A percentile compares a stretch with the other conserved stretches of the same genome.
Conservation (phyloP, 2,888 invertebrate species). For the Drosophila kanekoi region DNA sequence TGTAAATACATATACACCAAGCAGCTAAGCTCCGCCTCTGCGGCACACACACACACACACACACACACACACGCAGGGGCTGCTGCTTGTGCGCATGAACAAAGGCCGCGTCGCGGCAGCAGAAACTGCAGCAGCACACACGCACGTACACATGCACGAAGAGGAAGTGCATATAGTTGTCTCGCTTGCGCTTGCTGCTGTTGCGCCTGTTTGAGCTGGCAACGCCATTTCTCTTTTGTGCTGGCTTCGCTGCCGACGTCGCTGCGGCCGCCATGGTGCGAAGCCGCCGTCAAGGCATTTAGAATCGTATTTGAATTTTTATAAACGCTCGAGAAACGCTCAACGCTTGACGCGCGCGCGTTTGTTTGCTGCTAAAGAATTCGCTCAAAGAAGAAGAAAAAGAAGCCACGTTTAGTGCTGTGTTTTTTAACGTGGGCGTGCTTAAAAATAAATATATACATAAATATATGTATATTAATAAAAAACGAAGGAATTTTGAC, state of each 20-base stretch:
- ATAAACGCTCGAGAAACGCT: slow-evolving; percentile 82
- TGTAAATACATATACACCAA: slow-evolving; percentile 32
- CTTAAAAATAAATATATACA: neutral
- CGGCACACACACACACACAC: slow-evolving; percentile 14
- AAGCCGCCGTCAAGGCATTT: slow-evolving; percentile 64
- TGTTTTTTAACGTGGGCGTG: slow-evolving; percentile 32
- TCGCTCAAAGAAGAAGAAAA: slow-evolving; percentile 9
- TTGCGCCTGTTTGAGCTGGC: slow-evolving; percentile 16
- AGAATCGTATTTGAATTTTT: slow-evolving; percentile 83
- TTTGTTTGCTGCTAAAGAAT: slow-evolving; percentile 27
- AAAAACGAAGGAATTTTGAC: slow-evolving; percentile 43
- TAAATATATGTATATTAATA: neutral
- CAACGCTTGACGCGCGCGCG: slow-evolving; percentile 76
- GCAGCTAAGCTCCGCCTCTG: slow-evolving; percentile 48
- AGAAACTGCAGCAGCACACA: slow-evolving; percentile 11
- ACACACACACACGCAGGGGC: neutral
- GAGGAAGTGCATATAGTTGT: slow-evolving; percentile 51
- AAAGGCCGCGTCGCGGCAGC: slow-evolving; percentile 47
- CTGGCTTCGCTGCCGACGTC: slow-evolving; percentile 43
- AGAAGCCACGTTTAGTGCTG: slow-evolving; percentile 30
- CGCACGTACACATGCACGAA: slow-evolving; percentile 17
- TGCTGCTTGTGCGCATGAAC: slow-evolving; percentile 53
- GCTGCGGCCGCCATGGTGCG: slow-evolving; percentile 51
- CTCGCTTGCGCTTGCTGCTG: slow-evolving; percentile 54
- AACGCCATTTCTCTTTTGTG: slow-evolving; percentile 66